Base-by-base conservation (phyloP, 2,888 invertebrate genomes). In the Ophion ellenae region DNA sequence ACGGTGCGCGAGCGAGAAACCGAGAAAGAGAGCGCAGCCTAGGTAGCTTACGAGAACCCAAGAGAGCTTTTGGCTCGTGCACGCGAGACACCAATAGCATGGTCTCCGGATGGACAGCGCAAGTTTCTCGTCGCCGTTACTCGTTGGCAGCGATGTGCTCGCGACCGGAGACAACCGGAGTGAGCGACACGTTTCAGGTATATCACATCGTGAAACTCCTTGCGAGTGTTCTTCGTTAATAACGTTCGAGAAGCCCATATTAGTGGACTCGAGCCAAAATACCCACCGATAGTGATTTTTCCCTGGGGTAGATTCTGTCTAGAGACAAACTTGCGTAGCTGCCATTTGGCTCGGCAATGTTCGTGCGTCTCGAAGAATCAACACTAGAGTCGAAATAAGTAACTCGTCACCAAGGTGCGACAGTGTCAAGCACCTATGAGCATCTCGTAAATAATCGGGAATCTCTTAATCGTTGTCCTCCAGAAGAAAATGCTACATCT, bases 1-100 rank as follows among this genome's bases (percentile, higher is more conserved):
- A 95, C 94, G 92, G 94, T 92, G 93, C 94, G 94, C 94, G 95
- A 70, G 75, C 70, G 74, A 83, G 77, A 57, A 76, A 83, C 73
- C 63, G 67, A 67, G 75, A 67, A 67, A 61, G 32, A 53, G 71
- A 70, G 70, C 67, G 74, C 36, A 53, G 75, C 20, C 20, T 14
- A 57, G 69, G 45, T 59, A 66, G 61, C 47, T 64, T 66, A 40
- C 57, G 64, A 71, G 80, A 80, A 57, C 32, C 47, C 66, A 70
- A 81, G 81, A 81, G 81, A 81, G 81, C 81, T 81, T 81, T 79
- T 75, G 78, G 69, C 64, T 75, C 69, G 82, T 63, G 79, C 47
- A 47, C 47, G 94, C 94, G 95, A 59, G 67, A 81, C 66, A 77
- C 70, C 82, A 61, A 81, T 77, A 66, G 83, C 66, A 47, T 36